Conservation (phyloP, 30 jellyfish, hydroid and myxozoan genomes). For the Nemopilema nomurai region DNA sequence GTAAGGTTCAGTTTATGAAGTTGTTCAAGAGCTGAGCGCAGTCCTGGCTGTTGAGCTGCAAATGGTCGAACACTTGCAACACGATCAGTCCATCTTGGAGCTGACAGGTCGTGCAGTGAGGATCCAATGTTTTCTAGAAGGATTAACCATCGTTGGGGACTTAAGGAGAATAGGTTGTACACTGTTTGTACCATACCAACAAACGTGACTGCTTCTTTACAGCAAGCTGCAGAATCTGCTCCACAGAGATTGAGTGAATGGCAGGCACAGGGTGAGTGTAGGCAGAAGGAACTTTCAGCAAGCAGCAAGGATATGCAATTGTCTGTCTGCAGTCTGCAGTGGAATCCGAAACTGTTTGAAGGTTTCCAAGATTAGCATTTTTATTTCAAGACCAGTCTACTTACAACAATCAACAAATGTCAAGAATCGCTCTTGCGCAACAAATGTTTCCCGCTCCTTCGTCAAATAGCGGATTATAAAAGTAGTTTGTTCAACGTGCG, state of each 20-base stretch:
- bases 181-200: slow-evolving; percentile 38
- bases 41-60: slow-evolving; percentile 63
- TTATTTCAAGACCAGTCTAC: slow-evolving; percentile 50
- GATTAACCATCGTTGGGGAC: slow-evolving; percentile 53
- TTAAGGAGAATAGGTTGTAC: slow-evolving; percentile 46
- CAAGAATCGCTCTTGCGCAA: slow-evolving; percentile 30
- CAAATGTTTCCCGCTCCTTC: slow-evolving; percentile 17
- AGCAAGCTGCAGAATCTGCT: slow-evolving; percentile 47
- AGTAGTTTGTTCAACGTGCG: slow-evolving; percentile 49
- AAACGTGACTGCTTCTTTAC: slow-evolving; percentile 37
- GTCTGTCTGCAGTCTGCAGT: slow-evolving; percentile 68
- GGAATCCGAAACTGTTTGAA: slow-evolving; percentile 37
- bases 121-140: slow-evolving; percentile 40
- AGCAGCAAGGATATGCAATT: slow-evolving; percentile 68
- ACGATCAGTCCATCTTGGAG: slow-evolving; percentile 71
- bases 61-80: slow-evolving; percentile 63
- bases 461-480: slow-evolving; percentile 34
- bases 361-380: slow-evolving; percentile 34
- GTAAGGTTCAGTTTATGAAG: slow-evolving; percentile 21
- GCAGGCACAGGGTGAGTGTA: slow-evolving; percentile 55
- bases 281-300: slow-evolving; percentile 48
- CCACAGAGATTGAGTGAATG: slow-evolving; percentile 53
- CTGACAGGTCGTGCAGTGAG: slow-evolving; percentile 54
- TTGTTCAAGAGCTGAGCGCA: slow-evolving; percentile 8
- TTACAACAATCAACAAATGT: slow-evolving; percentile 36